These are phyloP conservation scores for Corythoichthys intestinalis DNA, from an alignment of 2,113 vertebrate genomes.

Conservation along the genomic window DNA sequence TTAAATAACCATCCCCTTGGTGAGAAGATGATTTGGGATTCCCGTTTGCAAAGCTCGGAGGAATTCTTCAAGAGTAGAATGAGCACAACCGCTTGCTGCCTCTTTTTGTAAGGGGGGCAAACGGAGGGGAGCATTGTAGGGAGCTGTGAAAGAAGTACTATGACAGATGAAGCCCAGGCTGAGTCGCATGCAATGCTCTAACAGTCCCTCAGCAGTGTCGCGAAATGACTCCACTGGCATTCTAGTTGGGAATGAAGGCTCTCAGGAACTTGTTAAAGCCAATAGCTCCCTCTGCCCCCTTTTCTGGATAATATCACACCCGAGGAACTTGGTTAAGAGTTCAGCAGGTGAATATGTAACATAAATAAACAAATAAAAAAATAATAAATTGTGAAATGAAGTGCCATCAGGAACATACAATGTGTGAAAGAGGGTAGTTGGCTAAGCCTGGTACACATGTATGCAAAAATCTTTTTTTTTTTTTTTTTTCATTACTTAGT, in stretches of 20 bases:
- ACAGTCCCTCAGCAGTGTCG: conserved; percentile 51
- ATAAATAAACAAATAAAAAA: conserved; percentile 63
- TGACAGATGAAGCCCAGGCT: conserved; percentile 46
- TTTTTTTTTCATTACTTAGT: too few species aligned
- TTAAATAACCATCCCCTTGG: conserved; percentile 90
- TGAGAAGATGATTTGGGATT: conserved; percentile 78
- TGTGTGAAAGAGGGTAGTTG: conserved; percentile 67
- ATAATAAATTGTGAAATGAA: too few species aligned
- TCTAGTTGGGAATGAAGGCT: conserved; percentile 82
- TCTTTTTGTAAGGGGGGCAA: conserved; percentile 25
- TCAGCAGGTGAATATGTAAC: conserved; percentile 89
- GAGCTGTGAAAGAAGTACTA: conserved; percentile 33
- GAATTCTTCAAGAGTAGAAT: conserved; percentile 89
- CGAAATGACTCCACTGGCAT: conserved; percentile 86
- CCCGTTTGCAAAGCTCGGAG: conserved; percentile 93
- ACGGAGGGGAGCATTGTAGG: conserved; percentile 19
- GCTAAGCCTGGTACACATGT: background rate
- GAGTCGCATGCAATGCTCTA: conserved; percentile 57
- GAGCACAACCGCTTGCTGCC: conserved; percentile 81
- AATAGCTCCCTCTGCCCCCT: conserved; percentile 70
- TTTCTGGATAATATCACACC: conserved; percentile 82
- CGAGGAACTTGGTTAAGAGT: conserved; percentile 91
- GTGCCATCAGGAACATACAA: conserved; percentile 82
- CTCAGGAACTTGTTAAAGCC: conserved; percentile 96
- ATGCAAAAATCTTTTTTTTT: background rate